phyloP scores from a whole-genome alignment of 2,113 vertebrate species.

The Nyctereutes procyonoides region DNA sequence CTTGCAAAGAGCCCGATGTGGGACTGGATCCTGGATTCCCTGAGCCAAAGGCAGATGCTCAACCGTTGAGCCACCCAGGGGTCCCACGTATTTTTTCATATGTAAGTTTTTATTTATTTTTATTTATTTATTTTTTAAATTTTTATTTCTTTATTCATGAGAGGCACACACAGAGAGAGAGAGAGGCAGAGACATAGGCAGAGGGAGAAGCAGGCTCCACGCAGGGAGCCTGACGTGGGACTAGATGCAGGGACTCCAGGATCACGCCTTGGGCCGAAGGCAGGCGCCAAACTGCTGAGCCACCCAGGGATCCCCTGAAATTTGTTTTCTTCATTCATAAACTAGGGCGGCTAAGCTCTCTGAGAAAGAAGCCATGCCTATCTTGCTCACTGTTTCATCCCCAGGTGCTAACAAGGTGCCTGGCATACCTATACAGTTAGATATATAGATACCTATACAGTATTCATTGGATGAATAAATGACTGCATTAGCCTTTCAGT shows the following conservation, averaged over 20 bases:
- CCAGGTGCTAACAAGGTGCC: not conserved
- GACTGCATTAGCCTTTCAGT: not conserved
- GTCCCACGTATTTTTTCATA: not conserved
- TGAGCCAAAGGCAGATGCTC: too few relatives aligned
- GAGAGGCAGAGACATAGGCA: too few relatives aligned
- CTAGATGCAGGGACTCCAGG: too few relatives aligned
- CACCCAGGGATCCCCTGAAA: not conserved
- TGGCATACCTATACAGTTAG: not conserved
- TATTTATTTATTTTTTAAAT: not conserved
- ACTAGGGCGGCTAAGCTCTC: not conserved
- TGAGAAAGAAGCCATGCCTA: not conserved
- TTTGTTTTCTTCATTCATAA: slow-evolving; percentile 39
- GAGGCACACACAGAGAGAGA: too few relatives aligned
- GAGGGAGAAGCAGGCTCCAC: too few relatives aligned
- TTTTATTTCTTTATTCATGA: too few relatives aligned
- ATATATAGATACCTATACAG: not conserved
- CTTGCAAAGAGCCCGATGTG: too few relatives aligned
- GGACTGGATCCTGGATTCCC: too few relatives aligned
- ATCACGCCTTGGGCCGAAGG: too few relatives aligned
- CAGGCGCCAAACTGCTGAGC: too few relatives aligned
- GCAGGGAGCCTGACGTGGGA: too few relatives aligned
- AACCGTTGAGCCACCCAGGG: too few relatives aligned
- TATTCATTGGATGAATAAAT: not conserved
- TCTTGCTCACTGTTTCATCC: not conserved
- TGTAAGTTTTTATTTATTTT: not conserved